Percentiles rank a stretch among this genome's conserved stretches.
These are phyloP conservation scores for Hipparchia semele DNA, from an alignment of 2,888 invertebrate species.

Conservation along the genomic window DNA sequence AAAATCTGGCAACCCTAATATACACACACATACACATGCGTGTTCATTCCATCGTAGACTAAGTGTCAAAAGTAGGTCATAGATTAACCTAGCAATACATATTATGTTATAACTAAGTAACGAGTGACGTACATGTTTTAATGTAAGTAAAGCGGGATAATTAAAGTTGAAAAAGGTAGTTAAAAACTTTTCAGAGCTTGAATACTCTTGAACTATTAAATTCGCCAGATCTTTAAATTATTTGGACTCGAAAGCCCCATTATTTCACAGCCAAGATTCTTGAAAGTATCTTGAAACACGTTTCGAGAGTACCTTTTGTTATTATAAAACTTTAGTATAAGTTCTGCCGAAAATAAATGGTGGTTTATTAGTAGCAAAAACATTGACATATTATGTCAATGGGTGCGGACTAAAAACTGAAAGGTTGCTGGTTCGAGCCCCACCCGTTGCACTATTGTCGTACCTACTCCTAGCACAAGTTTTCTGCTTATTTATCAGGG, in stretches of 20 bases:
- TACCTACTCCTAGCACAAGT: no score
- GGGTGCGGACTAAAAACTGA: no score
- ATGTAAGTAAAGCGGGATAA: neutral
- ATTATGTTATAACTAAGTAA: no score
- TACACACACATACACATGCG: no score
- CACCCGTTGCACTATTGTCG: no score
- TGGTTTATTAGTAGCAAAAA: no score
- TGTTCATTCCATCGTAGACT: no score
- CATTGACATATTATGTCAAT: no score
- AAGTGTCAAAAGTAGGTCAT: neutral
- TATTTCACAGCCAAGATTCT: constrained; percentile 9
- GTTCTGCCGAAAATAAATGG: neutral
- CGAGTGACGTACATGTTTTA: no score
- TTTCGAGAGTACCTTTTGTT: neutral
- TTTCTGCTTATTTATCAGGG: no score
- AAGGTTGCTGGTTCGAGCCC: no score
- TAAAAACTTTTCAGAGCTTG: neutral
- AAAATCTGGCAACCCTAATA: no score
- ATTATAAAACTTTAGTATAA: neutral
- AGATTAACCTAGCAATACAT: neutral
- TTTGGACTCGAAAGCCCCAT: constrained; percentile 1
- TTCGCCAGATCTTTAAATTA: neutral
- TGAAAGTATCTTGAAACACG: constrained; percentile 1
- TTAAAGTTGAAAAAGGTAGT: neutral
- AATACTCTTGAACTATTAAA: constrained; percentile 4